These are phyloP conservation scores for Halictus rubicundus DNA, from an alignment of 1,140 invertebrate genomes.

Conservation along the genomic window DNA sequence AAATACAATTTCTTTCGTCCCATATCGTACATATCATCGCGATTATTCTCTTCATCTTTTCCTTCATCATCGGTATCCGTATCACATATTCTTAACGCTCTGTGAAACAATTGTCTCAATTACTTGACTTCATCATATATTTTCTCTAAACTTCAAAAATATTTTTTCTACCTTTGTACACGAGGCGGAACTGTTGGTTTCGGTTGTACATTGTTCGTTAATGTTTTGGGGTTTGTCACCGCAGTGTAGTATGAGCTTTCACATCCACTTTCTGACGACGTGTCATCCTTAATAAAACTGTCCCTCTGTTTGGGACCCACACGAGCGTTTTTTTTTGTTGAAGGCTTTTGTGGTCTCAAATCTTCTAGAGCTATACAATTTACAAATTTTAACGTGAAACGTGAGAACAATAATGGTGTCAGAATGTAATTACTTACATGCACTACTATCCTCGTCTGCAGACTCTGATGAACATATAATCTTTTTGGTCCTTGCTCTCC, in stretches of 20 bases:
- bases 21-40: slow-evolving; percentile 34
- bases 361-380: slow-evolving; percentile 57
- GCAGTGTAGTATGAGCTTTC: slow-evolving; percentile 73
- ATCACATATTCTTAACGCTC: slow-evolving; percentile 70
- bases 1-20: slow-evolving; percentile 68
- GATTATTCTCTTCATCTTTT: slow-evolving; percentile 50
- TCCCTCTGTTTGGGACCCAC: slow-evolving; percentile 47
- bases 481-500: slow-evolving; percentile 53
- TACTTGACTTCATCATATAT: not conserved
- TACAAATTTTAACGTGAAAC: not conserved
- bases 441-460: slow-evolving; percentile 62
- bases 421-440: slow-evolving; percentile 55
- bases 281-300: slow-evolving; percentile 71
- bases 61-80: slow-evolving; percentile 67
- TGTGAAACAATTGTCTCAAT: slow-evolving; percentile 41
- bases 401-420: not conserved
- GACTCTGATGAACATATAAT: slow-evolving; percentile 54
- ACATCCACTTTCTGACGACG: slow-evolving; percentile 60
- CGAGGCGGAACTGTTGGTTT: slow-evolving; percentile 17
- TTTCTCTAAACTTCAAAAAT: not conserved
- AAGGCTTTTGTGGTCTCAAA: slow-evolving; percentile 30
- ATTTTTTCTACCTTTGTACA: slow-evolving; percentile 28
- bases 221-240: slow-evolving; percentile 60
- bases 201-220: slow-evolving; percentile 22
- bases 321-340: slow-evolving; percentile 30